A percentile compares a stretch with the other conserved stretches of the same genome.
Conservation (phyloP, 2,797 vertebrate species). For the Enteromius treurensis region DNA sequence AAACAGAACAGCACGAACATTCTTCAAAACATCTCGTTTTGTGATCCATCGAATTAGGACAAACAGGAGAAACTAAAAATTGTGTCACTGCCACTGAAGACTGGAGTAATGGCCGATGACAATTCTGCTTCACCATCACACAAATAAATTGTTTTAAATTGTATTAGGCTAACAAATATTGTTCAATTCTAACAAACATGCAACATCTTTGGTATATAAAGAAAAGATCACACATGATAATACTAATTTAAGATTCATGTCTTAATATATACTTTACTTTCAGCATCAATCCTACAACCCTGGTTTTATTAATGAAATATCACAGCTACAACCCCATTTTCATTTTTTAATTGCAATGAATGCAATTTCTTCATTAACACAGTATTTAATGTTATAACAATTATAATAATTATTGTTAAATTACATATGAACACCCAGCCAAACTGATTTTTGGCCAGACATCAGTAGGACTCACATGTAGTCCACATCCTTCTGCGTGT, state of each 20-base stretch:
- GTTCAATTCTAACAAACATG: neutral
- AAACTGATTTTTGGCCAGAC: neutral
- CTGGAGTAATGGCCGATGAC: neutral
- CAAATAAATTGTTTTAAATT: neutral
- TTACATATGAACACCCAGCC: neutral
- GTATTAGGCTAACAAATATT: neutral
- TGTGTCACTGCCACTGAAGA: neutral
- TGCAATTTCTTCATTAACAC: neutral
- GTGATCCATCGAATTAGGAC: neutral
- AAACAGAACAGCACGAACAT: neutral
- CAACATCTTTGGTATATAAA: neutral
- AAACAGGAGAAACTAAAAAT: neutral
- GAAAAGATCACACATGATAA: neutral
- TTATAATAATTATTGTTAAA: too few species aligned
- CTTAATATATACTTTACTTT: neutral
- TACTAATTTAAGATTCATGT: neutral
- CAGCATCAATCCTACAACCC: neutral
- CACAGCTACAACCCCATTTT: too few species aligned
- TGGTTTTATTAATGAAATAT: neutral
- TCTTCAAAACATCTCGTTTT: neutral
- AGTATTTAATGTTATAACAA: neutral
- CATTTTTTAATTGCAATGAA: neutral
- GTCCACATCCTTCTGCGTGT: conserved; percentile 91
- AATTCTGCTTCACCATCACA: neutral
- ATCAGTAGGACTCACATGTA: conserved; percentile 87